Evolutionary conservation across 1,140 invertebrate species (phyloP), one percentile per base, ranked within the genome.

Genomic region (Elymnias hypermnestra): DNA sequence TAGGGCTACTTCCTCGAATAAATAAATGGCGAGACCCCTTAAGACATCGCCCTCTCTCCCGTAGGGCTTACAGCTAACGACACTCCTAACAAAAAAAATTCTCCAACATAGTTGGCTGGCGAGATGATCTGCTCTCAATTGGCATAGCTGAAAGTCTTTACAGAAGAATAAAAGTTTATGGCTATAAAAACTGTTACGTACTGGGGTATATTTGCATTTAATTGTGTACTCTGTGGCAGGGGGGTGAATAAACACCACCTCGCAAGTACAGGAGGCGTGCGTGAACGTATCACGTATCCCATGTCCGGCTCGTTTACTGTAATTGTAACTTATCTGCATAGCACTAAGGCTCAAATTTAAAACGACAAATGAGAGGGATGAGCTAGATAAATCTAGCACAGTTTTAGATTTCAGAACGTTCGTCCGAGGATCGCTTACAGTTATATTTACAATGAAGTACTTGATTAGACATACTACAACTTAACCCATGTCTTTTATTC

Each of bases 171-270:
- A n/a, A n/a, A n/a, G n/a, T n/a, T n/a, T n/a, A n/a, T n/a, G n/a
- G n/a, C n/a, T n/a, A n/a, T n/a, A n/a, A n/a, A n/a, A n/a, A n/a
- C n/a, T n/a, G n/a, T n/a, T n/a, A n/a, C n/a, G n/a, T n/a, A n/a
- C n/a, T n/a, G n/a, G n/a, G n/a, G n/a, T n/a, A n/a, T n/a, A n/a
- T n/a, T n/a, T n/a, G n/a, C n/a, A n/a, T n/a, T 26, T 1, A 13
- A 12, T 36, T 46, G 31, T 14, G 19, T 64, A 59, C 3, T 72
- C 60, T 69, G 46, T 64, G 57, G 35, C 10, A 55, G 51, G 67
- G 63, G 64, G 71, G 71, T 66, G 67, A 71, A 63, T 48, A 63
- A 62, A 71, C 70, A 69, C 71, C 63, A 61, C 67, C 59, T 64
- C 44, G 54, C 53, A 40, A 53, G 59, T 49, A 58, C 49, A 53